Evolutionary conservation across 2,888 invertebrate species (phyloP).

Genomic region (Choristoneura rosaceana): DNA sequence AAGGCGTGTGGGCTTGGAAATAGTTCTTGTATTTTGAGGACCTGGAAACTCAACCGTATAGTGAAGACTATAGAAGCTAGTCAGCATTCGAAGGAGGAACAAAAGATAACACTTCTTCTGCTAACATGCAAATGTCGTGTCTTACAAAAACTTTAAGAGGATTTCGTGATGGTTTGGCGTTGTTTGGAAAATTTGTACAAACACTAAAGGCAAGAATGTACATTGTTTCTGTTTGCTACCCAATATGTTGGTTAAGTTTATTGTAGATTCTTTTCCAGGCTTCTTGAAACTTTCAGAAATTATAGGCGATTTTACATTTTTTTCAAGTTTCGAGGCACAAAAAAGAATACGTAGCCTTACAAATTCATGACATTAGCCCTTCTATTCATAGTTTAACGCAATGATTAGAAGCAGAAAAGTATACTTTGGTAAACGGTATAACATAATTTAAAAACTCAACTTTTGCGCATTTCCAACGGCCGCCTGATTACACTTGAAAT

Average conservation of each 20-base stretch:
- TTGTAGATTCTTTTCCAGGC: no score
- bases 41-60: slow-evolving; percentile 14
- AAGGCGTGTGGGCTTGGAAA: slow-evolving; percentile 17
- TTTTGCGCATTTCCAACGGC: no score
- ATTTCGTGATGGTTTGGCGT: slow-evolving; percentile 34
- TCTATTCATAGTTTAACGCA: no score
- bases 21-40: slow-evolving; percentile 14
- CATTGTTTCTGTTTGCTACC: not conserved
- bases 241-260: not conserved
- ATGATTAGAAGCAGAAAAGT: no score
- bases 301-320: no score
- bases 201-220: not conserved
- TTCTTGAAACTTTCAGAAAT: no score
- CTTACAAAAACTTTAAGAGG: slow-evolving; percentile 39
- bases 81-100: not conserved
- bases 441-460: no score
- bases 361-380: no score
- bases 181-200: slow-evolving; percentile 19
- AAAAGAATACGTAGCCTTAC: no score
- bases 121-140: slow-evolving; percentile 36
- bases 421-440: no score
- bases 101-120: slow-evolving; percentile 11
- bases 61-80: not conserved
- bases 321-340: no score
- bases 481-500: no score